Evolutionary conservation across 2,113 vertebrate species (phyloP).

Genomic region (Crotalus viridis): DNA sequence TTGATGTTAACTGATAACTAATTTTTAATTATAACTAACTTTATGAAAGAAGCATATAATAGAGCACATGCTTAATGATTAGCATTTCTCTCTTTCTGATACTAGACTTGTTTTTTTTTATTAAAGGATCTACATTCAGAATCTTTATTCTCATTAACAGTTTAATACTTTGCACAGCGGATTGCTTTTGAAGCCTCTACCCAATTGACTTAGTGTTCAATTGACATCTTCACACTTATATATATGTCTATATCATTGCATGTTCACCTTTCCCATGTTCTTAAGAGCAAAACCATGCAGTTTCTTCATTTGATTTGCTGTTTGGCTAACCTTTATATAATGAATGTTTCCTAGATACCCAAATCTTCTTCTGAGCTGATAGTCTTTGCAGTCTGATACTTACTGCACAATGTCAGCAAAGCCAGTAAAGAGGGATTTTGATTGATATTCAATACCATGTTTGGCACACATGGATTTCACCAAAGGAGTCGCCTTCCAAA

Average conservation of each 20-base stretch:
- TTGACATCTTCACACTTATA: not conserved
- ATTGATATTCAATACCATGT: constrained; percentile 68
- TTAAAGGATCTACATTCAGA: not conserved
- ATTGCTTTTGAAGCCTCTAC: not conserved
- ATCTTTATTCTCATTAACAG: not conserved
- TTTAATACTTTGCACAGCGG: not conserved
- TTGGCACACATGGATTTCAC: constrained; percentile 77
- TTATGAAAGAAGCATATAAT: not conserved
- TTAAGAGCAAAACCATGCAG: not conserved
- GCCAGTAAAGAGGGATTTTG: constrained; percentile 68
- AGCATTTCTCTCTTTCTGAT: not conserved
- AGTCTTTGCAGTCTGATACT: constrained; percentile 41
- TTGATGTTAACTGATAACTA: not conserved
- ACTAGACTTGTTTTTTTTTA: not conserved
- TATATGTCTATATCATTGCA: not conserved
- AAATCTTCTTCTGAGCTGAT: not conserved
- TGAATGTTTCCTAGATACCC: not conserved
- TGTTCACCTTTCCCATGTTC: too few relatives aligned
- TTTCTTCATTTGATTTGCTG: not conserved
- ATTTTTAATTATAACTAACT: not conserved
- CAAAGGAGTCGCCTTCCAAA: constrained; percentile 76
- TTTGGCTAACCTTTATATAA: not conserved
- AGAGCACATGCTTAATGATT: not conserved
- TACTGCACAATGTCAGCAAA: constrained; percentile 76
- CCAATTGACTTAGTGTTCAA: not conserved